These are phyloP conservation scores for Etheostoma cragini DNA, from an alignment of 2,113 vertebrate species.

Conservation along the genomic window DNA sequence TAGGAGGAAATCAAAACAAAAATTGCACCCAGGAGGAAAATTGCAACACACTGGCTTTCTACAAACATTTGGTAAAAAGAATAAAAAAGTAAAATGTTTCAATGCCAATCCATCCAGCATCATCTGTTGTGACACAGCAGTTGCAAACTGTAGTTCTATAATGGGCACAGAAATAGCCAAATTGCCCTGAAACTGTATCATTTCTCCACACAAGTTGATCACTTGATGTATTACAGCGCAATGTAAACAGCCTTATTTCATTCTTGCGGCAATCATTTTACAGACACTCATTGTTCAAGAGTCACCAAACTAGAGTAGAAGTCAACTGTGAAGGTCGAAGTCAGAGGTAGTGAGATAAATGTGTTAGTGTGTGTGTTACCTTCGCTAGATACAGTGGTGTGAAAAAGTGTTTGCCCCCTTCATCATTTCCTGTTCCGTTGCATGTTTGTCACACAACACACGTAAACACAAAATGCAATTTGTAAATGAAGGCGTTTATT, in stretches of 20 bases:
- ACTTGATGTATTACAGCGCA: neutral
- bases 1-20: neutral
- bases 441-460: no score
- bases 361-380: no score
- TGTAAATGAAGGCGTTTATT: no score
- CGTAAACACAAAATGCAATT: no score
- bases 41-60: neutral
- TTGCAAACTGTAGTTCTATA: neutral
- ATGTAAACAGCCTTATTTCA: neutral
- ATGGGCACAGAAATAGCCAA: no score
- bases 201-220: neutral
- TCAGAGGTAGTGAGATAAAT: neutral
- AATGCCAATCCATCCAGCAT: neutral
- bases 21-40: neutral
- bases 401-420: no score
- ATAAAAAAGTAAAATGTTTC: neutral
- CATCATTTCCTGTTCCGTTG: no score
- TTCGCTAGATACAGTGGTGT: no score
- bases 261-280: neutral
- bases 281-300: neutral
- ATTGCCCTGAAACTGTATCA: neutral
- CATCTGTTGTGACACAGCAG: neutral
- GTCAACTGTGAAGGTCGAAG: neutral
- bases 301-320: neutral
- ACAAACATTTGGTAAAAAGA: neutral